phyloP scores from a whole-genome alignment of 2,888 invertebrate species.

The Neoscelio sp. region DNA sequence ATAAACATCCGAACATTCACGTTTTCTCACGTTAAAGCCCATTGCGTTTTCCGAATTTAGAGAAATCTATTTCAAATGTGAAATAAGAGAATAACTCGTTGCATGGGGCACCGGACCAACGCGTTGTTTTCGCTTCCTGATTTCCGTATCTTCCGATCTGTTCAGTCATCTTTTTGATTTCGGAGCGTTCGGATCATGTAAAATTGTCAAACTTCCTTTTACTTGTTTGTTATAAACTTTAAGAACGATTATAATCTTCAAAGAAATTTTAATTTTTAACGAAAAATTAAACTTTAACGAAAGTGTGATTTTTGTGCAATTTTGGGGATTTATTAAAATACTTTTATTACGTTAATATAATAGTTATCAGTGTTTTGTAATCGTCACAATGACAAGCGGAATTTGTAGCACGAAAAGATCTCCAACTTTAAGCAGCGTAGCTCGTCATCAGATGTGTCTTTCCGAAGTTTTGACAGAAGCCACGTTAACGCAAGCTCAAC shows the following conservation, averaged over 20 bases:
- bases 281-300: too few relatives aligned
- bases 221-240: not conserved
- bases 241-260: not conserved
- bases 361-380: not conserved
- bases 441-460: constrained; percentile 77
- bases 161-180: constrained; percentile 10
- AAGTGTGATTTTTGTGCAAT: too few relatives aligned
- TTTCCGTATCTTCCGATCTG: not conserved
- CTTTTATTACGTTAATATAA: too few relatives aligned
- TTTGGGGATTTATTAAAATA: not conserved
- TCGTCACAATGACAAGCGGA: constrained; percentile 51
- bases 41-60: too few relatives aligned
- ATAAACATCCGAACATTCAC: too few relatives aligned
- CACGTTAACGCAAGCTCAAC: constrained; percentile 79
- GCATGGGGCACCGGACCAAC: too few relatives aligned
- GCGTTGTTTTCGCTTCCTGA: too few relatives aligned
- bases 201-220: not conserved
- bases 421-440: constrained; percentile 70
- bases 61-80: too few relatives aligned
- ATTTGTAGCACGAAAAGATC: constrained; percentile 52
- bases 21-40: too few relatives aligned
- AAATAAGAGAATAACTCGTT: too few relatives aligned
- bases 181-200: not conserved
- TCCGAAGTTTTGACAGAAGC: constrained; percentile 80
- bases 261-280: too few relatives aligned